These are phyloP conservation scores for Alethe castanea DNA, from an alignment of 2,113 vertebrate species.

Conservation along the genomic window DNA sequence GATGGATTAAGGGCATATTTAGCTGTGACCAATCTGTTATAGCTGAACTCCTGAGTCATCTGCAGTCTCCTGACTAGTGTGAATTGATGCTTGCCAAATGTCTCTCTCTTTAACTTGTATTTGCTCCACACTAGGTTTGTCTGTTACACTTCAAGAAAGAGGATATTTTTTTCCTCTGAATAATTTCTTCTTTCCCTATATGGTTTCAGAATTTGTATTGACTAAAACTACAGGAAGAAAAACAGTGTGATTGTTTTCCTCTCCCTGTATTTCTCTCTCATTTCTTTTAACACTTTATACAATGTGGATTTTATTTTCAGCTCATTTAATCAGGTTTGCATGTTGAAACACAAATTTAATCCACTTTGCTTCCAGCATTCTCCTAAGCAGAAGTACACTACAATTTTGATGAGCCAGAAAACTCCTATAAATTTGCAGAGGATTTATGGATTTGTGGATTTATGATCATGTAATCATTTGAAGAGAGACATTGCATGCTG, in stretches of 20 bases:
- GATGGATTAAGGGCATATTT: slow-evolving; percentile 19
- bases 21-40: not conserved
- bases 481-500: not conserved
- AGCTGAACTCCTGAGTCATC: not conserved
- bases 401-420: not conserved
- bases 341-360: not conserved
- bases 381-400: not conserved
- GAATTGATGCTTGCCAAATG: not conserved
- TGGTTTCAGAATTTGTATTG: not conserved
- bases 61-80: not conserved
- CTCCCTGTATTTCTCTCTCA: not conserved
- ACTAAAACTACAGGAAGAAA: not conserved
- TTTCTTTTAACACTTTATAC: not conserved
- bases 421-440: not conserved
- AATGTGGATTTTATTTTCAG: not conserved
- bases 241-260: rapidly evolving
- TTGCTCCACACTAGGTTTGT: not conserved
- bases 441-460: not conserved
- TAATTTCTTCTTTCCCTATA: not conserved
- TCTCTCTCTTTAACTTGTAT: not conserved
- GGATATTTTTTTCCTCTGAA: not conserved
- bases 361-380: not conserved
- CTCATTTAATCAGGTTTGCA: not conserved
- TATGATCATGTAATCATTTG: not conserved
- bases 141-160: not conserved